A percentile compares a stretch with the other conserved stretches of the same genome.
Conservation (phyloP, 2,113 vertebrate genomes). For the Polypterus bichir region DNA sequence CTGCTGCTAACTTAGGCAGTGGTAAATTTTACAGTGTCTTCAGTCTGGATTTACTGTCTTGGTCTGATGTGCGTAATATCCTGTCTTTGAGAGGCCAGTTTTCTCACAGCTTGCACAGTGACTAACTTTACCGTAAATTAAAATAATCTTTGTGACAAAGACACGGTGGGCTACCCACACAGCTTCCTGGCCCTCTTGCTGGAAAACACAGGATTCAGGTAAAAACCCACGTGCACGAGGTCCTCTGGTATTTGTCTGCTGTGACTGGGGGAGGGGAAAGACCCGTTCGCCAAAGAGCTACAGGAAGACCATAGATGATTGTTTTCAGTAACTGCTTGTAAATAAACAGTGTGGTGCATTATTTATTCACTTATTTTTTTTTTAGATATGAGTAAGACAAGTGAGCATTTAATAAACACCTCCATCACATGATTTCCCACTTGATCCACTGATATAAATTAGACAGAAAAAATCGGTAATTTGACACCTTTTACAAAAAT, state of each 20-base stretch:
- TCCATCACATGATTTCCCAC: too few relatives aligned
- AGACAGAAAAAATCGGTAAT: too few relatives aligned
- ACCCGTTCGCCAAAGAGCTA: slow-evolving; percentile 14
- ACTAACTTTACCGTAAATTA: neutral
- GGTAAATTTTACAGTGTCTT: too few relatives aligned
- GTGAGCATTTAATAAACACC: too few relatives aligned
- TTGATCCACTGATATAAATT: too few relatives aligned
- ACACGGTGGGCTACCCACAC: slow-evolving; percentile 3
- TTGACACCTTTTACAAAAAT: too few relatives aligned
- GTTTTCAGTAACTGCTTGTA: too few relatives aligned
- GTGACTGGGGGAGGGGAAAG: slow-evolving; percentile 38
- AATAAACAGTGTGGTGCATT: too few relatives aligned
- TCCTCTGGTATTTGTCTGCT: slow-evolving; percentile 35
- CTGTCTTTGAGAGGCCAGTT: neutral
- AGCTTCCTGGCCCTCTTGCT: slow-evolving; percentile 1
- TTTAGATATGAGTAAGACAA: too few relatives aligned
- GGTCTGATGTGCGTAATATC: neutral
- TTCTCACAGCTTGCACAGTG: neutral
- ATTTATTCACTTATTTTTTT: too few relatives aligned
- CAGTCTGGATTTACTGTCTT: neutral
- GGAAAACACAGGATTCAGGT: slow-evolving; percentile 25
- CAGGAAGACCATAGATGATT: neutral
- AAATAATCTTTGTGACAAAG: neutral
- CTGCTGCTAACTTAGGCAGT: too few relatives aligned
- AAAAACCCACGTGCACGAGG: slow-evolving; percentile 29